These are phyloP conservation scores for Drosophila gaucha DNA, from an alignment of 2,888 invertebrate genomes.

Conservation along the genomic window DNA sequence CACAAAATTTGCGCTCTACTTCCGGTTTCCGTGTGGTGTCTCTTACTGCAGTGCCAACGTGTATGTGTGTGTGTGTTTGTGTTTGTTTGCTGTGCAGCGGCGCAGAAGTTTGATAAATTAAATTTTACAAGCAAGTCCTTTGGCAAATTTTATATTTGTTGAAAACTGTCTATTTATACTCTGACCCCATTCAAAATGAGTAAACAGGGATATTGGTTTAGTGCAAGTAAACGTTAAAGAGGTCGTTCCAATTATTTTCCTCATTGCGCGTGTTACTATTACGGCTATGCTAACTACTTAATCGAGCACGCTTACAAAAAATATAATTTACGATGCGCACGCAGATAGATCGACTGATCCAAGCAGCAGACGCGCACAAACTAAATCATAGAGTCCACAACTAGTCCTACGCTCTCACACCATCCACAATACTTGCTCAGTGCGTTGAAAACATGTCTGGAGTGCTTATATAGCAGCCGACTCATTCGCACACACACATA, in stretches of 20 bases:
- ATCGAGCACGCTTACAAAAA: too few species aligned
- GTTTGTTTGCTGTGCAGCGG: conserved; percentile 51
- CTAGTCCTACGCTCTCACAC: conserved; percentile 1
- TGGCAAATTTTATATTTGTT: conserved; percentile 40
- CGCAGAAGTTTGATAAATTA: conserved; percentile 73
- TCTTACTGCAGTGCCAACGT: conserved; percentile 23
- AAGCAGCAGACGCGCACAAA: background rate
- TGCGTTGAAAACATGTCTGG: too few species aligned
- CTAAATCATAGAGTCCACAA: background rate
- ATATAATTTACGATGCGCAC: background rate
- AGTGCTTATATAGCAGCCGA: background rate
- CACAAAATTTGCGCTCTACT: conserved; percentile 73
- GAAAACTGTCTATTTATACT: background rate
- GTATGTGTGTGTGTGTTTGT: conserved; percentile 11
- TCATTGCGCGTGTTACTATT: background rate
- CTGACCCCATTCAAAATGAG: background rate
- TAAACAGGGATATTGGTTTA: conserved; percentile 4
- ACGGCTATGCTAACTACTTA: too few species aligned
- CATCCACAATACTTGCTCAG: background rate
- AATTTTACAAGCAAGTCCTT: conserved; percentile 46
- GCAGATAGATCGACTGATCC: background rate
- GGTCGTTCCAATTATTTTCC: conserved; percentile 1
- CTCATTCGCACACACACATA: background rate
- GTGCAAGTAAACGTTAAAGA: too few species aligned
- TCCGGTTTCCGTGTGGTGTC: conserved; percentile 68